phyloP scores from a whole-genome alignment of 2,113 vertebrate species.

The Fulmarus glacialis region DNA sequence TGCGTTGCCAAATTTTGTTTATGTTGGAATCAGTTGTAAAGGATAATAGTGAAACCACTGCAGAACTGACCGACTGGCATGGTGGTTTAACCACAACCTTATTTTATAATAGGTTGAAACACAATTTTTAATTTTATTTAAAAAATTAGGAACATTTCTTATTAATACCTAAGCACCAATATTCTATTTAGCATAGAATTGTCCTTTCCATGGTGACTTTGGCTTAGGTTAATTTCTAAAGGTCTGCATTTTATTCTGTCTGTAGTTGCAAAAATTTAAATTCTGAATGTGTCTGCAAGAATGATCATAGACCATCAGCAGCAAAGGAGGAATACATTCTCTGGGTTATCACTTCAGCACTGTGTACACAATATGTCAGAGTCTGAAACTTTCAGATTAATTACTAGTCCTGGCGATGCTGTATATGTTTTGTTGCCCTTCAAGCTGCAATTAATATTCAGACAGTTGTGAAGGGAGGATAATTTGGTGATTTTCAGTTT shows the following conservation, averaged over 20 bases:
- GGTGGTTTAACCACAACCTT: conserved; percentile 1
- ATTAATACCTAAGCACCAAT: not conserved
- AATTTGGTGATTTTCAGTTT: conserved; percentile 77
- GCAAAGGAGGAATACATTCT: conserved; percentile 51
- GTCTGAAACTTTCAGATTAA: conserved; percentile 69
- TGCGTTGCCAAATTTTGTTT: not conserved
- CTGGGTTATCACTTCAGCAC: conserved; percentile 42
- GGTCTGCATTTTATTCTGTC: conserved; percentile 37
- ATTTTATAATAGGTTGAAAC: not conserved
- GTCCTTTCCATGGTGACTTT: not conserved
- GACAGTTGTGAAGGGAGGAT: conserved; percentile 70
- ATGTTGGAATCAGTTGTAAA: not conserved
- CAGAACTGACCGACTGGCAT: not conserved
- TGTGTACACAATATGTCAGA: conserved; percentile 52
- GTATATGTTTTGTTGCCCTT: conserved; percentile 68
- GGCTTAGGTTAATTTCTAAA: conserved; percentile 34
- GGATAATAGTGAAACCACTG: not conserved
- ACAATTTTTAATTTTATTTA: not conserved
- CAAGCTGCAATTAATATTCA: conserved; percentile 77
- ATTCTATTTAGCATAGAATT: not conserved
- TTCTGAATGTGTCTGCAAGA: conserved; percentile 40
- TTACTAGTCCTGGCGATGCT: conserved; percentile 68
- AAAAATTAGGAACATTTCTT: not conserved
- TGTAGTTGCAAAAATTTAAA: conserved; percentile 50
- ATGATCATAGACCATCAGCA: conserved; percentile 37